Base-by-base conservation (phyloP, 1,140 invertebrate species). In the Zaprionus nigranus region DNA sequence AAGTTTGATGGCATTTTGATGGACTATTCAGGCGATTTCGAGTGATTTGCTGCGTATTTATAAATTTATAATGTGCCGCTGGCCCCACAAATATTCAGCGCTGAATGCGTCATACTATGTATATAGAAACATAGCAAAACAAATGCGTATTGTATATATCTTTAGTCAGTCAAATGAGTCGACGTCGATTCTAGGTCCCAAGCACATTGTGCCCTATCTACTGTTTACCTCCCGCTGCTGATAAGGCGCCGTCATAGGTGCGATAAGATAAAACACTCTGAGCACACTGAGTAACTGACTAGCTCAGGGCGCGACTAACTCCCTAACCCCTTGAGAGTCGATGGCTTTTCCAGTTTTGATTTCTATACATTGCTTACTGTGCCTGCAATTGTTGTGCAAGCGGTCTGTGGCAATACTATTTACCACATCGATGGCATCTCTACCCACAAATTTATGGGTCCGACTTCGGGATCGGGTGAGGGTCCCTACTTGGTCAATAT, bases 371-470 rank as follows among this genome's bases (percentile, higher is more conserved):
- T 4, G 57, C 65, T 13, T 5, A 62, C 65, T 57, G 40, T 56
- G 59, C n/a, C 66, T 75, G 53, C 72, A 75, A 62, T 62, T 68
- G 65, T 75, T 75, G 72, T 63, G 66, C 72, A 75, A 70, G 38
- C 65, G 53, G n/a, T 40, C 40, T 61, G 58, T 34, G 54, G 61
- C 49, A 67, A 58, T 49, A 54, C 46, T 38, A 66, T 53, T 51
- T 51, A 51, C 46, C 46, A 28, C 38, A 57, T 57, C 63, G 51
- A 56, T 28, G 17, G 46, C 46, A 24, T 54, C 62, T 58, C 46
- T 34, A 28, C 11, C 59, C 30, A 60, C 20, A 22, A 58, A 28
- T 74, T 57, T 74, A 69, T 69, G 58, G 51, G 20, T 70, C 12
- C n/a, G 26, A 30, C 51, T 56, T 17, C 17, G 43, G 43, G 43